Base-by-base conservation (phyloP, 2,888 invertebrate species). In the Branchipolynoe longqiensis region DNA sequence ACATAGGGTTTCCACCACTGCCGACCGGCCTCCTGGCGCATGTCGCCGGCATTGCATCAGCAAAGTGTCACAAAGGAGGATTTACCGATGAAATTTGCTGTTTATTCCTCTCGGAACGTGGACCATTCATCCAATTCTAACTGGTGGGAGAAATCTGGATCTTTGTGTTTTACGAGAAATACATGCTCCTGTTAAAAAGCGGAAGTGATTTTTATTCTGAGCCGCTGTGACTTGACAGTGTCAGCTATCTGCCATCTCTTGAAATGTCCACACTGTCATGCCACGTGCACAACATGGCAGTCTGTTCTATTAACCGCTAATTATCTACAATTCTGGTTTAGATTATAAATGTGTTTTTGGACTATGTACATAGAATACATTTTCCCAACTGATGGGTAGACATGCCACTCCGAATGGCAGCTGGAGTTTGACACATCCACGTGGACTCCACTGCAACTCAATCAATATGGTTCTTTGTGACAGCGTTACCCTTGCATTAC, bases 31-130 rank as follows among this genome's bases (percentile, higher is more conserved):
- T 2, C 28, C 25, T 14, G 28, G 1, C 31, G 25, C 18, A n/a
- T 1, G 78, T 48, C 28, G 48, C 78, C 78, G 78, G 69, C 33
- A 31, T 69, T 69, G 69, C 69, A 69, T 69, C 69, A 69, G 69
- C 69, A 31, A 28, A 8, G 8, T 48, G 58, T n/a, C 4, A 58
- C 4, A 25, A 4, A 58, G 58, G 6, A 36, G 31, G 38, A 36
- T n/a, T 8, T 62, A 69, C 69, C 6, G 25, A 36, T 62, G 6
- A n/a, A 8, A 62, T 62, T 62, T 22, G 12, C 28, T 22, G 8
- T n/a, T 6, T 62, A 22, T n/a, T n/a, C n/a, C n/a, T n/a, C 62
- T 12, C 28, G n/a, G 62, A 62, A 62, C n/a, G 8, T 12, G 48
- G 8, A 48, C 48, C 8, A 18, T 48, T 48, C 48, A 48, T 12